Evolutionary conservation across 2,888 invertebrate species (phyloP), one percentile per base, ranked within the genome.

Genomic region (Rhyacophila evoluta): DNA sequence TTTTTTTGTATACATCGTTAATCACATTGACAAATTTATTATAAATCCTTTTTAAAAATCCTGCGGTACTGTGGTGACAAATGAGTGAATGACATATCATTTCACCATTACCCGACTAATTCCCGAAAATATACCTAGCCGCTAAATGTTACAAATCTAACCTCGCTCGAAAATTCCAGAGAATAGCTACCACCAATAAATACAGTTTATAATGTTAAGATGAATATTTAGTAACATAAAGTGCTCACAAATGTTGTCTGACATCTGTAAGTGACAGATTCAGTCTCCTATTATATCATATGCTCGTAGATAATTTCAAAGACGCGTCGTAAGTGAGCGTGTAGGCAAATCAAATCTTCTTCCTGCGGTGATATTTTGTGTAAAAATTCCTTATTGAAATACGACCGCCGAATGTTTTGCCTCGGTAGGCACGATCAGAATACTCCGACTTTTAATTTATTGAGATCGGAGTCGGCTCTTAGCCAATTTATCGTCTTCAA

Each of bases 401-500:
- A 69, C 28, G 41, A 28, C 29, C 19, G 55, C 38, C 39, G 73
- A 73, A 10, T 55, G 28, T 55, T 74, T 15, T n/a, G 33, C 10
- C 41, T 41, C 55, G 71, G 25, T 71, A 36, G 39, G 71, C n/a
- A 71, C n/a, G 69, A 11, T 55, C 71, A 55, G 75, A 70, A 77
- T 72, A 72, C 72, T 36, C 73, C 38, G 29, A 67, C 72, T 77
- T 77, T 77, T 77, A 81, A 81, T 81, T 81, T 81, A 81, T 81
- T 28, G 78, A 73, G 27, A 76, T 70, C 73, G 75, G 67, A 75
- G 81, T 70, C 79, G 75, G 70, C 81, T 71, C 72, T 29, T 29
- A 68, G 78, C 75, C 79, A 78, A 79, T 81, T 81, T 79, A 81
- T 81, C 79, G 81, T 75, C 79, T 79, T 78, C 78, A 81, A 78